Evolutionary conservation across 2,113 vertebrate species (phyloP).

Genomic region (Corythornis madagascariensis): DNA sequence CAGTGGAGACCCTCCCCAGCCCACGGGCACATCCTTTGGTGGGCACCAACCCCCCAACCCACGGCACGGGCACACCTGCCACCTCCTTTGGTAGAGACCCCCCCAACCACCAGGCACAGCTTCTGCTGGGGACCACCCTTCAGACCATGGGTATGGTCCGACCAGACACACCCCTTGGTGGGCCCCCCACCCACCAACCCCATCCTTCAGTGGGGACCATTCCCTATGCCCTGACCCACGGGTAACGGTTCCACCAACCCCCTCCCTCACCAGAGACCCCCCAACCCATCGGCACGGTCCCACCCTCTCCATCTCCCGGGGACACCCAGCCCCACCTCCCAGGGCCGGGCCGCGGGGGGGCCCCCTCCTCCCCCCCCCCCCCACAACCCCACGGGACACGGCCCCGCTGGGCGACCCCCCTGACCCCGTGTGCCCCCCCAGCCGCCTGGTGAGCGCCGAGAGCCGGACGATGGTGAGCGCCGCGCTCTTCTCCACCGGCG

Average conservation of each 20-base stretch:
- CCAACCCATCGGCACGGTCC: neutral
- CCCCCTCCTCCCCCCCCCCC: neutral
- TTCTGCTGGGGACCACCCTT: neutral
- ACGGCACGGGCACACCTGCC: no score
- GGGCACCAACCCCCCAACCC: neutral
- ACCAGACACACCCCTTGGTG: neutral
- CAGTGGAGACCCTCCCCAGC: neutral
- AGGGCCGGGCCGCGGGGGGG: fast-evolving
- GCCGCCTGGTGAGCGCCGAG: neutral
- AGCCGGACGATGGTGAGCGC: constrained; percentile 78
- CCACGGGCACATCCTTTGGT: neutral
- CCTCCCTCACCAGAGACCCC: fast-evolving
- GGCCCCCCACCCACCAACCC: no score
- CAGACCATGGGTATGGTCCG: neutral
- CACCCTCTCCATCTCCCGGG: neutral
- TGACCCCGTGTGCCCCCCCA: neutral
- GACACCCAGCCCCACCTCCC: neutral
- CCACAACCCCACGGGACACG: neutral
- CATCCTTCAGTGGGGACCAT: no score
- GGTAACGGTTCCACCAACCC: neutral
- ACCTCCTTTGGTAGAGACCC: no score
- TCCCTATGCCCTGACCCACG: neutral
- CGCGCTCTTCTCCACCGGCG: constrained; percentile 85
- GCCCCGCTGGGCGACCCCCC: no score
- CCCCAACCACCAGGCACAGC: neutral